These are phyloP conservation scores for Platalea minor DNA, from an alignment of 2,797 vertebrate genomes.

Conservation along the genomic window DNA sequence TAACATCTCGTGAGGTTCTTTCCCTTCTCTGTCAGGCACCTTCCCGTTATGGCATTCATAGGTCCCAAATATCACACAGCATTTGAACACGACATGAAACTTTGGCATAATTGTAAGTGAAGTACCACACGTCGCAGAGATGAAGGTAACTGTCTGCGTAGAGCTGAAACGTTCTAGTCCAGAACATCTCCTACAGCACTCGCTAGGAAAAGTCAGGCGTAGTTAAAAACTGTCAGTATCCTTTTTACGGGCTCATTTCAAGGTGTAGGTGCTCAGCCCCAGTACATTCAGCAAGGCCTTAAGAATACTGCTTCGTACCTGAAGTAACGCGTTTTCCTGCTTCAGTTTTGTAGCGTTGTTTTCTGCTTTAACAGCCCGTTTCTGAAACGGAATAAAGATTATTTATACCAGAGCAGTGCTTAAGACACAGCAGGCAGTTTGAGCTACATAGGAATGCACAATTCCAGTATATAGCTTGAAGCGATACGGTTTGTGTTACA, in stretches of 20 bases:
- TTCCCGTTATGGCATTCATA: neutral
- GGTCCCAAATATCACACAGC: accelerated
- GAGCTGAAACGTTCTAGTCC: neutral
- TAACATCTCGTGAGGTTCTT: neutral
- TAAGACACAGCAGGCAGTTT: neutral
- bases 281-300: neutral
- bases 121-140: accelerated
- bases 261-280: neutral
- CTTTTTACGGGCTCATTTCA: neutral
- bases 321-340: conserved; percentile 80
- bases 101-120: neutral
- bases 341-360: conserved; percentile 77
- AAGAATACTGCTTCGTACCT: conserved; percentile 66
- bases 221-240: neutral
- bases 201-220: accelerated
- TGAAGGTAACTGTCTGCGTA: accelerated
- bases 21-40: neutral
- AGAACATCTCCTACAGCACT: neutral
- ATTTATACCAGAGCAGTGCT: neutral
- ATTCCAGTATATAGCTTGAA: neutral
- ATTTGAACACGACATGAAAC: accelerated
- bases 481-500: accelerated
- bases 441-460: accelerated
- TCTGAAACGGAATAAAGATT: conserved; percentile 68
- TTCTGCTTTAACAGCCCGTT: conserved; percentile 88